Conservation (phyloP, 1,140 invertebrate species). For the Thaumetopoea pityocampa region DNA sequence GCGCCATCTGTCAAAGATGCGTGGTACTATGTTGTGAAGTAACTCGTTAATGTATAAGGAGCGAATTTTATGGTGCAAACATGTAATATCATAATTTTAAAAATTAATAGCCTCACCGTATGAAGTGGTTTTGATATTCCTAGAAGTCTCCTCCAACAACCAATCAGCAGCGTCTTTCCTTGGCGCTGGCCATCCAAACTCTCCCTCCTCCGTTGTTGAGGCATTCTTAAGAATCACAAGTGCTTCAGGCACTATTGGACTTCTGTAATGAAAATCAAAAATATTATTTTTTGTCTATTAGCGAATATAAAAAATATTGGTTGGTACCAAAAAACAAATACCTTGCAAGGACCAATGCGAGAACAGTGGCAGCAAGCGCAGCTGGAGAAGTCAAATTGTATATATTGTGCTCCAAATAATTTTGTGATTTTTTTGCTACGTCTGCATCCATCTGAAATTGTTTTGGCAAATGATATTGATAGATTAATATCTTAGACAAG, state of each 20-base stretch:
- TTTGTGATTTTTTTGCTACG: conserved; percentile 69
- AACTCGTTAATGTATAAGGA: too few relatives aligned
- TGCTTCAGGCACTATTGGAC: conserved; percentile 74
- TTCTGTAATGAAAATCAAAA: conserved; percentile 44
- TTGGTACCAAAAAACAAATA: conserved; percentile 24
- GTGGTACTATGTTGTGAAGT: too few relatives aligned
- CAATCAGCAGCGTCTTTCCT: conserved; percentile 77
- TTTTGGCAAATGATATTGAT: too few relatives aligned
- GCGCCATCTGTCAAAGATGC: too few relatives aligned
- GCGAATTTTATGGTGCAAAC: background rate
- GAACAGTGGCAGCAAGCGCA: conserved; percentile 75
- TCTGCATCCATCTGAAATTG: conserved; percentile 71
- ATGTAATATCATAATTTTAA: background rate
- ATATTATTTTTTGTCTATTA: too few relatives aligned
- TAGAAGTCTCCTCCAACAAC: conserved; percentile 76
- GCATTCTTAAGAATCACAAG: conserved; percentile 76
- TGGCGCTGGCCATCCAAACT: conserved; percentile 79
- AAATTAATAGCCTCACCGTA: conserved; percentile 40
- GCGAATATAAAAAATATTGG: background rate
- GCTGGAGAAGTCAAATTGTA: conserved; percentile 74
- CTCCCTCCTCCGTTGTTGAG: conserved; percentile 80
- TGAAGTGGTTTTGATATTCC: conserved; percentile 63
- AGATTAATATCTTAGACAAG: background rate
- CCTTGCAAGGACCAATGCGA: conserved; percentile 76
- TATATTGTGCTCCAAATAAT: conserved; percentile 76